Percentiles rank a stretch among this genome's conserved stretches.
These are phyloP conservation scores for Laupala kohalensis DNA, from an alignment of 1,140 invertebrate species.

Conservation along the genomic window DNA sequence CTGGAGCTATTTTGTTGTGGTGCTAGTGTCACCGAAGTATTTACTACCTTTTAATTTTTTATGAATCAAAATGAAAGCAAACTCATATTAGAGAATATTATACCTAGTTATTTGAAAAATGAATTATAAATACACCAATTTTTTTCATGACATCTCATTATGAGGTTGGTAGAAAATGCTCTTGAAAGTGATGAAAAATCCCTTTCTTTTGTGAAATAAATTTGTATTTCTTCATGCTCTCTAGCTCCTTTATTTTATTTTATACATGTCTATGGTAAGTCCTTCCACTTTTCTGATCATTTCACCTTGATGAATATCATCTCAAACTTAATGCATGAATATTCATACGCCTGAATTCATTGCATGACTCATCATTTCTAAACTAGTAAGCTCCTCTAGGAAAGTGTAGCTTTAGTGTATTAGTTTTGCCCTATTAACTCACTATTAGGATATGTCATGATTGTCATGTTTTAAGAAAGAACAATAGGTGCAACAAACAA, in stretches of 20 bases:
- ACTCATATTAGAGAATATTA: too few species aligned
- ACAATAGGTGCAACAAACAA: background rate
- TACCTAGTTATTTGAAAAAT: too few species aligned
- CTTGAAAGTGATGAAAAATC: background rate
- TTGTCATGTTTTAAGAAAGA: background rate
- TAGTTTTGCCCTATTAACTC: background rate
- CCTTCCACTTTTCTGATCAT: background rate
- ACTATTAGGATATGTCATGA: background rate
- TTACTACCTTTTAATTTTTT: too few species aligned
- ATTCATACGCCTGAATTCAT: background rate
- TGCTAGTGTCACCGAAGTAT: too few species aligned
- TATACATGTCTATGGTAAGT: background rate
- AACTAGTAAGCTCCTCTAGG: background rate
- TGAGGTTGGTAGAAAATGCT: background rate
- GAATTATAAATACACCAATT: too few species aligned
- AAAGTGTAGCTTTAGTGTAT: background rate
- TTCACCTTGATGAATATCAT: background rate
- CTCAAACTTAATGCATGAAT: background rate
- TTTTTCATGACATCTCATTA: too few species aligned
- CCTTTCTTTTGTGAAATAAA: background rate
- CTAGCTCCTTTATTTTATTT: background rate
- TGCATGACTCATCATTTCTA: background rate
- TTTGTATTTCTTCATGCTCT: background rate
- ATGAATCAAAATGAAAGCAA: too few species aligned
- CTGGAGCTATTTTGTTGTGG: too few species aligned